Base-by-base conservation (phyloP, 2,888 invertebrate genomes). In the Pharmacophagus antenor region DNA sequence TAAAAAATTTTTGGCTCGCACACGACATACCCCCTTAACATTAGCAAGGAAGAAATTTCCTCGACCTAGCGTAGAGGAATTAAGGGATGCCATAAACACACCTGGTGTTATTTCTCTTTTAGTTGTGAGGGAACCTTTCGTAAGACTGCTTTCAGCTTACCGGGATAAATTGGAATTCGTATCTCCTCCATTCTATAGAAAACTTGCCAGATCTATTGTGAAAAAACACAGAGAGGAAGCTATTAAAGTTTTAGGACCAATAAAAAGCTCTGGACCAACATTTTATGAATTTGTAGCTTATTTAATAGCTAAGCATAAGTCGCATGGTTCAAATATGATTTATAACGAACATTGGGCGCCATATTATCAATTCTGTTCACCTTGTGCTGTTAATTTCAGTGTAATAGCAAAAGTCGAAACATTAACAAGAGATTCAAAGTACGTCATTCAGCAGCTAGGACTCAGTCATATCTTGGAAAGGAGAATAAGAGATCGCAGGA, bases 251-350 rank as follows among this genome's bases (percentile, higher is more conserved):
- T 74, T 84, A 58, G 85, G 85, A 55, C 75, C 78, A 62, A 84
- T 83, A 22, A 85, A 82, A 71, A 83, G 79, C 64, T 78, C 80
- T 61, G 92, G 93, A 56, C 93, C 93, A 63, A 93, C 93, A 17
- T 95, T 95, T 75, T 92, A 93, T 67, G 95, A 95, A 80, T 95
- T 95, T 73, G 92, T 94, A 44, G 91, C 93, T 65, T 94, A 94
- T 83, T 88, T 95, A 58, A 91, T 94, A 47, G 91, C 93, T 63
- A 92, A 92, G 62, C 89, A 93, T 77, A 91, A 85, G 67, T 76
- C 82, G 1, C 90, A 88, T 21, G 89, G 92, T 53, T 84, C 89
- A 49, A 65, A 67, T 1, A 70, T 72, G 52, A 68, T 64, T 18
- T 92, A 91, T 64, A 93, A 94, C 68, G 93, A 94, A 67, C 94